Percentiles rank a stretch among this genome's conserved stretches.
phyloP scores from a whole-genome alignment of 2,113 vertebrate genomes.

The Argyrosomus japonicus region DNA sequence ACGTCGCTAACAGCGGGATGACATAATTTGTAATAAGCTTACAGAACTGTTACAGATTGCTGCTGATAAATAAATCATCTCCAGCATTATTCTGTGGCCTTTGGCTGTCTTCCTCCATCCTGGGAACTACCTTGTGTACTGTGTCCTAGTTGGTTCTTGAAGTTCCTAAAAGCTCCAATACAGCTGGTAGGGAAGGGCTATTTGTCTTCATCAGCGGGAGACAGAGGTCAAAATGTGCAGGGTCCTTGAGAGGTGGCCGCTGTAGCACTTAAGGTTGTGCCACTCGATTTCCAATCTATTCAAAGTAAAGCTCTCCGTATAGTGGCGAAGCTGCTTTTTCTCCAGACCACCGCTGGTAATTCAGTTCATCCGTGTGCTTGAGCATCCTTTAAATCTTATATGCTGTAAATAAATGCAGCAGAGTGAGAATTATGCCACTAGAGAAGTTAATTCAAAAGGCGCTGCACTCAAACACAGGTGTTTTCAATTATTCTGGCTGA shows the following conservation, averaged over 20 bases:
- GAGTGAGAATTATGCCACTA: slow-evolving; percentile 4
- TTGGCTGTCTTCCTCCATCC: not conserved
- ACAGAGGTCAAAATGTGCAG: slow-evolving; percentile 53
- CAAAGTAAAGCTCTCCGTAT: slow-evolving; percentile 33
- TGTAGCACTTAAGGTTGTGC: slow-evolving; percentile 40
- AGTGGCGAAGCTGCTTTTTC: slow-evolving; percentile 8
- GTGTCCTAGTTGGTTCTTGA: slow-evolving; percentile 4
- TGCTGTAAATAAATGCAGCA: slow-evolving; percentile 8
- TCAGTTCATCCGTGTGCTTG: slow-evolving; percentile 3
- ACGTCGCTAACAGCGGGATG: not conserved
- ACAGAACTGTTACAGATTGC: not conserved
- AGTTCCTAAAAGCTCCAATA: slow-evolving; percentile 9
- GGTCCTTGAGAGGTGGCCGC: slow-evolving; percentile 38
- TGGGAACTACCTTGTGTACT: slow-evolving; percentile 13
- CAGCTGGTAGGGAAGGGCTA: slow-evolving; percentile 30
- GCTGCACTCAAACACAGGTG: not conserved
- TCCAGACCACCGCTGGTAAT: not conserved
- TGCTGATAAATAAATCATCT: not conserved
- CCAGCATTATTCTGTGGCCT: not conserved
- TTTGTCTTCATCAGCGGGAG: slow-evolving; percentile 70
- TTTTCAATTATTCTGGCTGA: slow-evolving; percentile 5
- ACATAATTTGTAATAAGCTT: not conserved
- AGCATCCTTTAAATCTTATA: not conserved
- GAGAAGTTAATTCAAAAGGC: slow-evolving; percentile 2
- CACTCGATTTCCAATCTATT: slow-evolving; percentile 61